Evolutionary conservation across 2,888 invertebrate species (phyloP), one percentile per base, ranked within the genome.

Genomic region (Tetragonisca angustula): DNA sequence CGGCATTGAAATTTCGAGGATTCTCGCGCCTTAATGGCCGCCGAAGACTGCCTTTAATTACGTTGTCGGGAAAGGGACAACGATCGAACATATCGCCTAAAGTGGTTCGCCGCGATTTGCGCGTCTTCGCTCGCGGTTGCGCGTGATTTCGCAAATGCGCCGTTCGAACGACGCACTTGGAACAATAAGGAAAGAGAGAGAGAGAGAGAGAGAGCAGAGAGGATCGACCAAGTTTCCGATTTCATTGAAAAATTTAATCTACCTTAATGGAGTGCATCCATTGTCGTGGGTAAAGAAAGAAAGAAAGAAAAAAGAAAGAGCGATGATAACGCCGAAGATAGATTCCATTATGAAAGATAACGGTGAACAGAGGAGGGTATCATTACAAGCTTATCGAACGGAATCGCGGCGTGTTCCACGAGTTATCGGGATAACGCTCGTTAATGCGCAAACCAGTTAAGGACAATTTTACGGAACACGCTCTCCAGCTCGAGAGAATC

Each of bases 1-100:
- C 84, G 65, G 67, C 81, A 84, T 88, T 88, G 88, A 80, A 11
- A 74, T 81, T 71, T 81, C 87, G 59, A 84, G 88, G 65, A 84
- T 84, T 64, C 87, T 52, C 72, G 67, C 62, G 68, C 56, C 81
- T 79, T 76, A 83, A 75, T 79, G 80, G 81, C 32, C 81, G 67
- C 21, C 69, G 77, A 73, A 72, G 62, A 84, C 70, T 62, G 76
- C 79, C 62, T 76, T 83, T 68, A 79, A 84, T 84, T 79, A 61
- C 52, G 49, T 43, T 43, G 32, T 50, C 52, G 61, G 65, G 75
- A 83, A 49, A 59, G 62, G 67, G 59, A 75, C 72, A 59, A 19
- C 71, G 78, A 75, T 52, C 69, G 71, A 27, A 17, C 56, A 4
- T 54, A 19, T 27, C 71, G 24, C 19, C 62, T 56, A 56, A 32